Evolutionary conservation across 2,113 vertebrate species (phyloP), one percentile per base, ranked within the genome.

Genomic region (Bos javanicus): DNA sequence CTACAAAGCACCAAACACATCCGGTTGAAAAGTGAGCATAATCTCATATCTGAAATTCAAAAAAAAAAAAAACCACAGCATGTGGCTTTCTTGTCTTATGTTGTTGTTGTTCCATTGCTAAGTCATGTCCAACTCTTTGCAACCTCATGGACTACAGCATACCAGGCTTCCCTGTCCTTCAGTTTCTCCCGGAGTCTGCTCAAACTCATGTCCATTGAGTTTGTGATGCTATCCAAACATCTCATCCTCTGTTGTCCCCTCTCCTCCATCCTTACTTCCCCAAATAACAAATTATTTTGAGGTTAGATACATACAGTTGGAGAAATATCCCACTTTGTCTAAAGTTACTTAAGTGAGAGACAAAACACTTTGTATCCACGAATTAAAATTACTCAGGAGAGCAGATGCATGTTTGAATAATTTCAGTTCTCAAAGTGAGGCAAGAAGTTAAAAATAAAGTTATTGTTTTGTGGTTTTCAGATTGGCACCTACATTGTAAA

Each of bases 301-400:
- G 7, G 6, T 74, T 56, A 71, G 21, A 28, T 23, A 76, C 11
- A 23, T 46, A 60, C 9, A 71, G 4, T 59, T 83, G 30, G 30
- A 80, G 33, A 97, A 97, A 94, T 80, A 88, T 30, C 4, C 4
- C 59, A 25, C 7, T 87, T 83, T 83, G 90, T 94, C 81, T 78
- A 83, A 95, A 94, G 30, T 88, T 90, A 71, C 2, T 96, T 94
- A 54, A 96, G 62, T 67, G 12, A 48, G 48, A 95, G 59, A 95
- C 52, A 97, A 97, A 93, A 39, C 43, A 64, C 9, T 74, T 74
- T 80, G 48, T 26, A 64, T 71, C 54, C 56, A 33, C 52, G 7
- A 85, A 95, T 80, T 84, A n/a, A 93, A 93, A 95, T 93, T 67
- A 88, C 28, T 96, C 84, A 59, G 59, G 62, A 95, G 3, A 94